Evolutionary conservation across 2,888 invertebrate species (phyloP), one percentile per base, ranked within the genome.

Genomic region (Ormia ochracea): DNA sequence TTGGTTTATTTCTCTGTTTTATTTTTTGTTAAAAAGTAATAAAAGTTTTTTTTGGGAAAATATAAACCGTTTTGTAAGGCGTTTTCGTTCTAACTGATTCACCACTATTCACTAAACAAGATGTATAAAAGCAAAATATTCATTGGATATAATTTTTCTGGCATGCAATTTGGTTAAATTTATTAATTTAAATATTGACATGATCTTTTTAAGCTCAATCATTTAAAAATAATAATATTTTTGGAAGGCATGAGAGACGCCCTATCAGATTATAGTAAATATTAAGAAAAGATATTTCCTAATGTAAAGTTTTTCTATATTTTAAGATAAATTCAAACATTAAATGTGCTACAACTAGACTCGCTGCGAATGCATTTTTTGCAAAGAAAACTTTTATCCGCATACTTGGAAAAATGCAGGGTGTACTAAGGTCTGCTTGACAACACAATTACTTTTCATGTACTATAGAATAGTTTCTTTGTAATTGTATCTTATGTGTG

Each of bases 141-240:
- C 56, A 33, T 48, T 54, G 23, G 38, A 63, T 54, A 54, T 78
- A 33, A 66, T 45, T 31, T 75, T 56, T 43, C 50, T 61, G 61
- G 17, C 61, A 36, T 21, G 68, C 56, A 68, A 58, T 52, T 68
- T 43, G 52, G 19, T 69, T 76, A 50, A 80, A 76, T 80, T 76
- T 61, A 80, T 80, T 80, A 80, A 80, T 80, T 80, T 80, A 80
- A 80, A 76, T 80, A 80, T 76, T 80, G 80, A 73, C 80, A 76
- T 76, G 76, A 80, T 76, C 72, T n/a, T n/a, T 63, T 56, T 58
- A 41, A 48, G 56, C 50, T 58, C 54, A 52, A 23, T 41, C 36
- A 63, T 50, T 36, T 45, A 9, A 26, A 31, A 69, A 41, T 50
- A 26, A 28, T 3, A 41, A 12, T 4, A 9, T 10, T 33, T 36